A percentile compares a stretch with the other conserved stretches of the same genome.
These are phyloP conservation scores for Agrotis clavis DNA, from an alignment of 2,888 invertebrate genomes.

Conservation along the genomic window DNA sequence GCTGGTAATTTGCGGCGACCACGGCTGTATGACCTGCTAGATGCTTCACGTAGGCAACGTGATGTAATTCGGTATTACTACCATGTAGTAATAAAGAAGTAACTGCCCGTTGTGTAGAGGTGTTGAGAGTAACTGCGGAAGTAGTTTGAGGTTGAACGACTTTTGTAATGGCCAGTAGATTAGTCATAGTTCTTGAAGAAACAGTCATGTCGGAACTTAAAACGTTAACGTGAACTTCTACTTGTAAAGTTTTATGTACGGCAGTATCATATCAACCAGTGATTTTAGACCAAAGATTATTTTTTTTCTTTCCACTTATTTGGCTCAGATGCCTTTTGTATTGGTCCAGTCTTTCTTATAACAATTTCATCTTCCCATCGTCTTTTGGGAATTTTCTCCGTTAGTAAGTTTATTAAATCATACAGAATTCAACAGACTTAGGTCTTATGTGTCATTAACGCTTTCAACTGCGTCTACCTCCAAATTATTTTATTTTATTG, in stretches of 20 bases:
- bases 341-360: not conserved
- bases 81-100: constrained; percentile 22
- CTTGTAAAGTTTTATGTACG: not conserved
- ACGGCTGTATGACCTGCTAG: constrained; percentile 24
- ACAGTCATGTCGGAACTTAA: too few relatives aligned
- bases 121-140: not conserved
- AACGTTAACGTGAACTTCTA: not conserved
- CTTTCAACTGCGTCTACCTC: too few relatives aligned
- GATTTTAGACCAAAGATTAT: not conserved
- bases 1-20: constrained; percentile 54
- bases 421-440: not conserved
- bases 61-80: constrained; percentile 42
- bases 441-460: too few relatives aligned
- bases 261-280: not conserved
- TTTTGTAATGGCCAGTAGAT: not conserved
- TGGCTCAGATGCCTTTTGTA: too few relatives aligned
- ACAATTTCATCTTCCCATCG: not conserved
- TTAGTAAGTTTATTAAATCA: not conserved
- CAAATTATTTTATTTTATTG: not conserved
- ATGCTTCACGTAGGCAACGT: constrained; percentile 30
- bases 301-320: not conserved
- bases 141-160: constrained; percentile 26
- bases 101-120: constrained; percentile 9
- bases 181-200: constrained; percentile 11
- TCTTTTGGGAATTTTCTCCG: not conserved